A percentile compares a stretch with the other conserved stretches of the same genome.
These are phyloP conservation scores for Dromaius novaehollandiae DNA, from an alignment of 2,113 vertebrate genomes.

Conservation along the genomic window DNA sequence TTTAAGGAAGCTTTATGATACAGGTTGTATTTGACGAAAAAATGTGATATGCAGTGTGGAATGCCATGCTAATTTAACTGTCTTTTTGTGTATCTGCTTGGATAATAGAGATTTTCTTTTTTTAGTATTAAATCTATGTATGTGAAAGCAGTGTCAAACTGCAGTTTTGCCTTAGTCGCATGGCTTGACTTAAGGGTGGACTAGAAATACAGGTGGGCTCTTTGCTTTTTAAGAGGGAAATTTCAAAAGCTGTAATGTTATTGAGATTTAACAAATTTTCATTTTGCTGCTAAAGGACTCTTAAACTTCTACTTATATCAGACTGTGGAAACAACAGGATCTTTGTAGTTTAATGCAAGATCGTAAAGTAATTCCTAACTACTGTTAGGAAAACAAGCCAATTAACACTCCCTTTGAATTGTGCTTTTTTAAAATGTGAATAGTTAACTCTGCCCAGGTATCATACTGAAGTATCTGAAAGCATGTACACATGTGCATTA, in stretches of 20 bases:
- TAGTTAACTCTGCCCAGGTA: background rate
- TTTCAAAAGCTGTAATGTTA: background rate
- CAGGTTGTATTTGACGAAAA: background rate
- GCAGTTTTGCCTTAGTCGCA: background rate
- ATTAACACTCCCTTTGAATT: background rate
- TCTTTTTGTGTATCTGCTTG: background rate
- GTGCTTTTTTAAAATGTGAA: background rate
- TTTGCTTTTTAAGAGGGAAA: background rate
- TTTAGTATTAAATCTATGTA: background rate
- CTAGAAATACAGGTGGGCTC: background rate
- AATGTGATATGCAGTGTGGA: background rate
- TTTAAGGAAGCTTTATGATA: background rate
- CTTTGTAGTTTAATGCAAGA: background rate
- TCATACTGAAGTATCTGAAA: background rate
- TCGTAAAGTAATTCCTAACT: background rate
- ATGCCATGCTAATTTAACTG: background rate
- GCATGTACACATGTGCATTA: background rate
- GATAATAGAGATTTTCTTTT: background rate
- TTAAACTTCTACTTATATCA: background rate
- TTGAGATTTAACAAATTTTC: background rate
- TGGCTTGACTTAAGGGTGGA: background rate
- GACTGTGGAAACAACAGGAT: background rate
- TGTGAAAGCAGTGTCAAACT: background rate
- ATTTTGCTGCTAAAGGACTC: background rate
- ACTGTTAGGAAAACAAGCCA: background rate